A percentile compares a stretch with the other conserved stretches of the same genome.
Evolutionary conservation across 1,140 invertebrate genomes (phyloP).

Genomic region (Drosophila obscura): DNA sequence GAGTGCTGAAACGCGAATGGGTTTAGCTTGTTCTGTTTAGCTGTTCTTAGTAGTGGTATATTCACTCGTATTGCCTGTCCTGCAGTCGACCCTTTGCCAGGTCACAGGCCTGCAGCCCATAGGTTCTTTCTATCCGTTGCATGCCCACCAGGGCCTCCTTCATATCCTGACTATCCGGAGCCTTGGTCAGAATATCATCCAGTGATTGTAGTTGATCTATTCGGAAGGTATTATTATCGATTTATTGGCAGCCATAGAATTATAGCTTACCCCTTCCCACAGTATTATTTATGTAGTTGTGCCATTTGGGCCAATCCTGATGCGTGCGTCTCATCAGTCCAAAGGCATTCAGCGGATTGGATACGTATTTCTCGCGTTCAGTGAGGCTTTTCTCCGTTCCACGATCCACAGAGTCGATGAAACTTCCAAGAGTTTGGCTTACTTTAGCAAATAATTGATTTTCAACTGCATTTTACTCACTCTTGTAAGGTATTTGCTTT

Average conservation of each 20-base stretch:
- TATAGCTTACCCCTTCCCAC: constrained; percentile 29
- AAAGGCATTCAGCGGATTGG: constrained; percentile 56
- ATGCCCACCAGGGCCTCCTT: constrained; percentile 12
- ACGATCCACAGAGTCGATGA: constrained; percentile 12
- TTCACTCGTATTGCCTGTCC: constrained; percentile 19
- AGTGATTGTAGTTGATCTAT: neutral
- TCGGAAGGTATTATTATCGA: neutral
- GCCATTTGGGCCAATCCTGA: constrained; percentile 57
- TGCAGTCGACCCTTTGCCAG: constrained; percentile 15
- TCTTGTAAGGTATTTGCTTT: constrained; percentile 22
- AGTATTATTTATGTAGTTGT: constrained; percentile 31
- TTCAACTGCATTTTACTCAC: neutral
- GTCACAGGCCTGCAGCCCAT: constrained; percentile 11
- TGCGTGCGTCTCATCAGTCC: constrained; percentile 40
- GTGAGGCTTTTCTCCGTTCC: neutral
- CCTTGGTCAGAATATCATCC: neutral
- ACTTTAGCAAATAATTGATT: accelerated
- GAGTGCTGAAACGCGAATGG: constrained; percentile 2
- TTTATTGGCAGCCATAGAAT: neutral
- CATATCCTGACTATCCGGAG: constrained; percentile 12
- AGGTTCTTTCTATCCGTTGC: constrained; percentile 16
- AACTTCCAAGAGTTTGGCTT: neutral
- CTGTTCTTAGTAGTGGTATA: neutral
- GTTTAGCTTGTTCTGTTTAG: neutral
- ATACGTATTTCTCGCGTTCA: constrained; percentile 39